Evolutionary conservation across 1,140 invertebrate species (phyloP).

Genomic region (Drosophila orena): DNA sequence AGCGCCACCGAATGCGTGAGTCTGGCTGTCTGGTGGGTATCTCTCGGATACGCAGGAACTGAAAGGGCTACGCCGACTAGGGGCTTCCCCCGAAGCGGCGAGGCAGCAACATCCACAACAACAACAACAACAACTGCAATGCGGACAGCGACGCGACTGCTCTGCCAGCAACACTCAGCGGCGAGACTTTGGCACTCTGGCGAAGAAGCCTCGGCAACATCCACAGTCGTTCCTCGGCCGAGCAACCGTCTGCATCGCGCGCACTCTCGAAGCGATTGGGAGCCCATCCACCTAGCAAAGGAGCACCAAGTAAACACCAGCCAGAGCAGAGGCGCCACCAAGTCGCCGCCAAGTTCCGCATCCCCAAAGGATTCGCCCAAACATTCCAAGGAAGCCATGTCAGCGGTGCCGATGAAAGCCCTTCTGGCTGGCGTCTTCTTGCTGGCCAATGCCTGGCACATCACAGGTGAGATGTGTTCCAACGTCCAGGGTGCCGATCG

Average conservation of each 20-base stretch:
- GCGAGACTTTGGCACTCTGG: constrained; percentile 25
- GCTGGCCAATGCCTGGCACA: constrained; percentile 66
- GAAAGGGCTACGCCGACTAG: no score
- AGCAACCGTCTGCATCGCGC: constrained; percentile 77
- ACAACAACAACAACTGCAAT: constrained; percentile 1
- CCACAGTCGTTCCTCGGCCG: constrained; percentile 72
- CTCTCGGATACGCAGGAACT: neutral
- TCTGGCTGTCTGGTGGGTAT: constrained; percentile 32
- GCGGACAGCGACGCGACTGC: constrained; percentile 14
- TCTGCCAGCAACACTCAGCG: constrained; percentile 26
- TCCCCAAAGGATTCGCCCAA: constrained; percentile 45
- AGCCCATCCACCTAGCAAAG: neutral
- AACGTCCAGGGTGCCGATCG: no score
- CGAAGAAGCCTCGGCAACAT: no score
- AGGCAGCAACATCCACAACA: no score
- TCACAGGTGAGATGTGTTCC: constrained; percentile 57
- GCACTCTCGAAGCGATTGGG: constrained; percentile 43
- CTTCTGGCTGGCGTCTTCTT: constrained; percentile 63
- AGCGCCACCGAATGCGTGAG: no score
- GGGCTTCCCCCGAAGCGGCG: constrained; percentile 56
- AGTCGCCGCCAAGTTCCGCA: constrained; percentile 45
- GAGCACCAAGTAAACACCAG: constrained; percentile 41
- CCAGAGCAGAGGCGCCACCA: constrained; percentile 59
- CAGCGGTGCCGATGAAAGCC: constrained; percentile 62
- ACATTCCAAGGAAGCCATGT: constrained; percentile 47